These are phyloP conservation scores for Lathamus discolor DNA, from an alignment of 2,113 vertebrate species.

Conservation along the genomic window DNA sequence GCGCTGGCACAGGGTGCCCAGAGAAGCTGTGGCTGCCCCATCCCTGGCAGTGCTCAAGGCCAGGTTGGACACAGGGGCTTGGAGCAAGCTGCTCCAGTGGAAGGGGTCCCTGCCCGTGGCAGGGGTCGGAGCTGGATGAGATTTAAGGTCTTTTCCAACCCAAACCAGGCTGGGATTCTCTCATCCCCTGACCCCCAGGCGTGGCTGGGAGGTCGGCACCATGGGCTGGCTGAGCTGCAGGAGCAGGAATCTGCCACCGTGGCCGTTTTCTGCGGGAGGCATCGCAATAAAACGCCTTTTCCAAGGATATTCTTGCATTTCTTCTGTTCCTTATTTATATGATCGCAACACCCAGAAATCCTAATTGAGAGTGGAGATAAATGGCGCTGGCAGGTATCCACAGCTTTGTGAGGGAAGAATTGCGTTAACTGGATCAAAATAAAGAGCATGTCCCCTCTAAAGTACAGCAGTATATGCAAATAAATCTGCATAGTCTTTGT, in stretches of 20 bases:
- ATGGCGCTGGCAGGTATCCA: conserved; percentile 28
- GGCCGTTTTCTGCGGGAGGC: not conserved
- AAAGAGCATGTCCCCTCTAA: conserved; percentile 9
- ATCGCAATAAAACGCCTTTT: not conserved
- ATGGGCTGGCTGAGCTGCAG: not conserved
- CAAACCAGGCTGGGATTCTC: not conserved
- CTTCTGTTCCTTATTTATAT: not conserved
- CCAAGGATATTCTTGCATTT: not conserved
- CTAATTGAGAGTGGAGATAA: not conserved
- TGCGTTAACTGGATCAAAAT: not conserved
- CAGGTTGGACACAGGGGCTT: no score
- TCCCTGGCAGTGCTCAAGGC: no score
- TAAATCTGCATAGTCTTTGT: not conserved
- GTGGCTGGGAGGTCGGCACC: not conserved
- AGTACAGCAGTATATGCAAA: not conserved
- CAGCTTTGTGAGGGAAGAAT: conserved; percentile 36
- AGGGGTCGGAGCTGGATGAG: not conserved
- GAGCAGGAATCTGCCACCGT: not conserved
- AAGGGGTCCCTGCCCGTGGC: not conserved
- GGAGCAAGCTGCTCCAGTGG: not conserved
- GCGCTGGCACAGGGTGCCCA: no score
- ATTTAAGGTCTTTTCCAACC: not conserved
- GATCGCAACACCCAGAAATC: not conserved
- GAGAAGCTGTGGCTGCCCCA: no score
- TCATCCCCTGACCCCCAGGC: not conserved